A percentile compares a stretch with the other conserved stretches of the same genome.
phyloP scores from a whole-genome alignment of 2,888 invertebrate genomes.

The Acronicta leporina region DNA sequence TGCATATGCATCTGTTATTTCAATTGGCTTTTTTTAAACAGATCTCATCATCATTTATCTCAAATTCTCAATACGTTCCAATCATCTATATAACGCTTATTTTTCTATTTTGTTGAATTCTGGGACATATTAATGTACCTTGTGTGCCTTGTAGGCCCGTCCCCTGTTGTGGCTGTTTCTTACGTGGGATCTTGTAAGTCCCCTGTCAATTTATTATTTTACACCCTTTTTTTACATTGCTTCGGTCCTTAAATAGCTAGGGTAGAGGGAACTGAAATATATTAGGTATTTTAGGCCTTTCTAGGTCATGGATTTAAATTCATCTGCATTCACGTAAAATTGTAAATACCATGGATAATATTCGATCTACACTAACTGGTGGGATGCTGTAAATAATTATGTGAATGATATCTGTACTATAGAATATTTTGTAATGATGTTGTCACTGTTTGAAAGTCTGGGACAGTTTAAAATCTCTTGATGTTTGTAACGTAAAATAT shows the following conservation, averaged over 20 bases:
- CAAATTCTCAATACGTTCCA: not conserved
- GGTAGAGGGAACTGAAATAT: conserved; percentile 30
- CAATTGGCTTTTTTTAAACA: not conserved
- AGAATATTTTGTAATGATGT: not conserved
- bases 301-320: conserved; percentile 14
- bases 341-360: conserved; percentile 51
- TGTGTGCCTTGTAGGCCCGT: conserved; percentile 84
- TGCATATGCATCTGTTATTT: no score
- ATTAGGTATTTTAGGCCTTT: conserved; percentile 20
- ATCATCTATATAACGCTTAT: conserved; percentile 44
- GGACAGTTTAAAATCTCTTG: not conserved
- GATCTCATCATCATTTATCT: not conserved
- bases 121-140: conserved; percentile 77
- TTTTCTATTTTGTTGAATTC: conserved; percentile 49
- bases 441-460: conserved; percentile 15
- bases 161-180: conserved; percentile 89
- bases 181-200: conserved; percentile 88
- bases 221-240: conserved; percentile 49
- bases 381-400: conserved; percentile 28
- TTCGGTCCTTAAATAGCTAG: conserved; percentile 34
- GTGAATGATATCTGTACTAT: conserved; percentile 6
- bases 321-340: conserved; percentile 21
- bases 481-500: no score
- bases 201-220: conserved; percentile 72
- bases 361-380: conserved; percentile 37